Base-by-base conservation (phyloP, 2,888 invertebrate genomes). In the Lithodes maja region DNA sequence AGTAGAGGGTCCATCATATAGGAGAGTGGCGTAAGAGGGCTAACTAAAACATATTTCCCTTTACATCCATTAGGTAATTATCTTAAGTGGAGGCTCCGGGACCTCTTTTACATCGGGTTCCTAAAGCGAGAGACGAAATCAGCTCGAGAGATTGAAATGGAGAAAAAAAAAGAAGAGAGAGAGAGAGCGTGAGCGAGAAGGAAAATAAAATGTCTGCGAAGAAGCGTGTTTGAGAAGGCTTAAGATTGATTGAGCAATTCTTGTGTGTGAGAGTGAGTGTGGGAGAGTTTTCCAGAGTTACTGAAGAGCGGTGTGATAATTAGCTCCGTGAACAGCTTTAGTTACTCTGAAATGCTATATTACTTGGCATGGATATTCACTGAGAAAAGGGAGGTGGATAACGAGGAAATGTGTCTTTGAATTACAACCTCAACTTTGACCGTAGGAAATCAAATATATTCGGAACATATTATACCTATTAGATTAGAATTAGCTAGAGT, bases 1-100 rank as follows among this genome's bases (percentile, higher is more conserved):
- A 61, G 55, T n/a, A 81, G 61, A 81, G 81, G 53, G 79, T 15
- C 53, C 50, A 53, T 53, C 53, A 79, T 52, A 79, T 15, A 79
- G 79, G n/a, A 53, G 53, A 53, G 53, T 52, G 17, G 55, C 54
- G 55, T 55, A 61, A 55, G 81, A 81, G 81, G 17, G 81, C 54
- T 54, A 81, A 61, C 54, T 12, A 7, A 5, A 61, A 7, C 61
- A 61, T 61, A 5, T 61, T 61, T 61, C 61, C 61, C 61, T 33
- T 61, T 12, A 61, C 61, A 61, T 61, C 61, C 61, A 61, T 61
- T 61, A 61, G 61, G 61, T 61, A 61, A 61, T 61, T 61, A 61
- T 61, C 61, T 61, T 61, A 61, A 61, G 61, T 61, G 61, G 7
- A 5, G 61, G 7, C 61, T 12, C 61, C 12, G 5, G 61, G 61